These are phyloP conservation scores for Manis crassicaudata DNA, from an alignment of 2,797 vertebrate species.

Conservation along the genomic window DNA sequence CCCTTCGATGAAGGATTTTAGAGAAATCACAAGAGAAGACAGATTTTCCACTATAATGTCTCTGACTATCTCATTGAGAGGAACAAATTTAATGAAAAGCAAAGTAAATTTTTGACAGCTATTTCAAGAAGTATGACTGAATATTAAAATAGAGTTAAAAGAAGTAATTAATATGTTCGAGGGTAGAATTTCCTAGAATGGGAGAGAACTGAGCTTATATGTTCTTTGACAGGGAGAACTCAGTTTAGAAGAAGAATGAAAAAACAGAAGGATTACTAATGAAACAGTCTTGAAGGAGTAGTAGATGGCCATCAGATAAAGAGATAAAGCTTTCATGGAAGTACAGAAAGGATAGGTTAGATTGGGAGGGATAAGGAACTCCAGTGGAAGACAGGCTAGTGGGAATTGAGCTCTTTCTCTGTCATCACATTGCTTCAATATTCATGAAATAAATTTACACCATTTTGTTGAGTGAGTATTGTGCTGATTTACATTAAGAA, in stretches of 20 bases:
- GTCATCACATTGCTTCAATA: not conserved
- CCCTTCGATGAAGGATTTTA: not conserved
- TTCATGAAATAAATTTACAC: not conserved
- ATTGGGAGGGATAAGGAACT: not conserved
- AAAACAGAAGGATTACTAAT: not conserved
- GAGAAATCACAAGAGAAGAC: not conserved
- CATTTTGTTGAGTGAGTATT: not conserved
- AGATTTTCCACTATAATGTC: not conserved
- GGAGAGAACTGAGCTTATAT: not conserved
- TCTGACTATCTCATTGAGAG: not conserved
- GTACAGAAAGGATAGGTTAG: not conserved
- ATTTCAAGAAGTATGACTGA: constrained; percentile 4
- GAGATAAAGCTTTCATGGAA: not conserved
- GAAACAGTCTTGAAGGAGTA: not conserved
- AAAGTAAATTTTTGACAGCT: not conserved
- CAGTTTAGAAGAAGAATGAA: not conserved
- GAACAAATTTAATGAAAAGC: not conserved
- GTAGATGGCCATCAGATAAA: not conserved
- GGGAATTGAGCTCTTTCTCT: not conserved
- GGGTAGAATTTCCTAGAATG: constrained; percentile 1
- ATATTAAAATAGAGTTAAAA: constrained; percentile 18
- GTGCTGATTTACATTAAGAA: not conserved
- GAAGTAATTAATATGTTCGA: not conserved
- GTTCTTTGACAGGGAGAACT: not conserved
- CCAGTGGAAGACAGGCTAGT: not conserved